phyloP scores from a whole-genome alignment of 1,140 invertebrate genomes.

The Microplitis mediator region DNA sequence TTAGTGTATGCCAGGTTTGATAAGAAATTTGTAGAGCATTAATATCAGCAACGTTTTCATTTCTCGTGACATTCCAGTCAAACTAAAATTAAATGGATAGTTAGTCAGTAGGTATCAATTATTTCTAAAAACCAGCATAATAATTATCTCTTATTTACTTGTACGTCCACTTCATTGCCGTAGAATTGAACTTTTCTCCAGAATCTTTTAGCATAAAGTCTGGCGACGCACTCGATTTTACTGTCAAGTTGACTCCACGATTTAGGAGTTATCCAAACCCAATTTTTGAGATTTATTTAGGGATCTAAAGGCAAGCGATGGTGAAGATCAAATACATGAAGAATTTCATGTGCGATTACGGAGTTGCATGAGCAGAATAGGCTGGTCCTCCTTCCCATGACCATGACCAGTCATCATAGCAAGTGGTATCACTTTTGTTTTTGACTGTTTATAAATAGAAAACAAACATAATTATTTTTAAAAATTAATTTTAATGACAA shows the following conservation, averaged over 20 bases:
- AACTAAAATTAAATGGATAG: slow-evolving; percentile 59
- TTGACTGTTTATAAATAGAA: too few relatives aligned
- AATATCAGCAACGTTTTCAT: slow-evolving; percentile 75
- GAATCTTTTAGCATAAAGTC: slow-evolving; percentile 64
- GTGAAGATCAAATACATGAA: slow-evolving; percentile 64
- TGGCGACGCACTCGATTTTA: slow-evolving; percentile 67
- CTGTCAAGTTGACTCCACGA: slow-evolving; percentile 65
- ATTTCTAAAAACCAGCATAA: background rate
- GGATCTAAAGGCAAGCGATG: slow-evolving; percentile 45
- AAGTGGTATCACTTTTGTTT: slow-evolving; percentile 65
- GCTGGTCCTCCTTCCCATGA: slow-evolving; percentile 58
- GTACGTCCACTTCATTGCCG: slow-evolving; percentile 58
- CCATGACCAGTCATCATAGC: slow-evolving; percentile 72
- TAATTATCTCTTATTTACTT: slow-evolving; percentile 45
- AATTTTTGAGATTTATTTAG: slow-evolving; percentile 52
- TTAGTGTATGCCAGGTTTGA: slow-evolving; percentile 62
- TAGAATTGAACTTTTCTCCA: slow-evolving; percentile 59
- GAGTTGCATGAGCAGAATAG: slow-evolving; percentile 62
- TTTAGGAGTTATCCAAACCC: slow-evolving; percentile 68
- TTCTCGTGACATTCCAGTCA: slow-evolving; percentile 71
- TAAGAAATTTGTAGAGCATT: slow-evolving; percentile 68
- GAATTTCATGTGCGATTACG: slow-evolving; percentile 63
- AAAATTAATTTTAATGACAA: too few relatives aligned
- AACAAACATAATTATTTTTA: too few relatives aligned
- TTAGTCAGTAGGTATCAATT: background rate